Evolutionary conservation across 1,140 invertebrate species (phyloP), one percentile per base, ranked within the genome.

Genomic region (Bombus haemorrhoidalis): DNA sequence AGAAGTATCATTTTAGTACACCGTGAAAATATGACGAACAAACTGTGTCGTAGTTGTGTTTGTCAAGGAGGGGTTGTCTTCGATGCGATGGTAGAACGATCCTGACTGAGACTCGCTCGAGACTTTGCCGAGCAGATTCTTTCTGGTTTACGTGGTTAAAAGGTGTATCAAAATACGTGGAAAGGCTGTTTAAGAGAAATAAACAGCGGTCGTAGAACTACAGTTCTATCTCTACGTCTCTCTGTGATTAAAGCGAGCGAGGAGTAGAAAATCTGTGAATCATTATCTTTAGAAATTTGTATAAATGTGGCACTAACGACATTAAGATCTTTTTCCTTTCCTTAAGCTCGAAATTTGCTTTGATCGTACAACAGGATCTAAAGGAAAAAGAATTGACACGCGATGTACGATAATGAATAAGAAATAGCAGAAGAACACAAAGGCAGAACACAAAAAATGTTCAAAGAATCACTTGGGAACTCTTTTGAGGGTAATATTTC

Each of bases 1-100:
- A 73, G 86, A 85, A 89, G 79, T 89, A 89, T 89, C 79, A 86
- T 86, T 89, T 89, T 86, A 86, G 76, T 59, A 59, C 47, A 43
- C 53, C 13, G n/a, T 53, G 74, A 32, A 77, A 83, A 69, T 83
- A 69, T 78, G 74, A 57, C 39, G 81, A 76, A 68, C 74, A 83
- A 83, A 78, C 74, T 39, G 64, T 32, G n/a, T 3, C 28, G 18
- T 6, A 13, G 71, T 2, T 53, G 41, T 57, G 43, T 69, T 57
- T 69, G 62, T 76, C 59, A 25, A 12, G 25, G 68, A 39, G 25
- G 10, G 39, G 3, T 15, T 10, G 5, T 13, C 25, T 32, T 12
- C 15, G 71, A 15, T 32, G 32, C 57, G 68, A 75, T 64, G 53
- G 15, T 3, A 8, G 25, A 34, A 75, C 57, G 71, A 75, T 64